Evolutionary conservation across 2,888 invertebrate genomes (phyloP).

Genomic region (Leucania comma): DNA sequence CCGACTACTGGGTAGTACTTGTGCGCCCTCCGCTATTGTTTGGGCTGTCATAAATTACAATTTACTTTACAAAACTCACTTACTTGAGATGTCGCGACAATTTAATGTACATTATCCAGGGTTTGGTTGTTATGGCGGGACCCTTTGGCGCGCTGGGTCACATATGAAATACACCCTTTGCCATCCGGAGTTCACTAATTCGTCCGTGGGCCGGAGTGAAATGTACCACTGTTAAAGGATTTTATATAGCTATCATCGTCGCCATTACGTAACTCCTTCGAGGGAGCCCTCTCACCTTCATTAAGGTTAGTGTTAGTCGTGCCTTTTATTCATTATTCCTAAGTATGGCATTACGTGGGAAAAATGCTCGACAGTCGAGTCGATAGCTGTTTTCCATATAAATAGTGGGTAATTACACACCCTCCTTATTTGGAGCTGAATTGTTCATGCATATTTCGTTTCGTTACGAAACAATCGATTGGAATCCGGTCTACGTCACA

Average conservation of each 20-base stretch:
- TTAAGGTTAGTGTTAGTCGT: conserved; percentile 78
- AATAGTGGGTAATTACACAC: conserved; percentile 67
- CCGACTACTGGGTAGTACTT: conserved; percentile 11
- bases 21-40: conserved; percentile 35
- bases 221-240: conserved; percentile 79
- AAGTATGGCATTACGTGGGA: conserved; percentile 80
- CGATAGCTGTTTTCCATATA: conserved; percentile 78
- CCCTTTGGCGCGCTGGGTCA: conserved; percentile 65
- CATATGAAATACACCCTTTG: conserved; percentile 63
- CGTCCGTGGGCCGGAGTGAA: conserved; percentile 59
- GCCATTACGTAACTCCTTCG: conserved; percentile 81
- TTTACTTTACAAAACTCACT: conserved; percentile 62
- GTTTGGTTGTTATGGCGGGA: conserved; percentile 65
- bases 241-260: conserved; percentile 85
- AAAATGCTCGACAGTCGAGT: conserved; percentile 79
- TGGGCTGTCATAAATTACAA: conserved; percentile 56
- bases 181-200: conserved; percentile 61
- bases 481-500: conserved; percentile 38
- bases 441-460: conserved; percentile 62
- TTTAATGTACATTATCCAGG: conserved; percentile 66
- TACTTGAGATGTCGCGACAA: conserved; percentile 68
- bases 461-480: conserved; percentile 50
- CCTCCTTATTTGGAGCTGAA: conserved; percentile 61
- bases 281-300: conserved; percentile 80
- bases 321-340: conserved; percentile 84